A percentile compares a stretch with the other conserved stretches of the same genome.
These are phyloP conservation scores for Australoheros facetus DNA, from an alignment of 2,797 vertebrate species.

Conservation along the genomic window DNA sequence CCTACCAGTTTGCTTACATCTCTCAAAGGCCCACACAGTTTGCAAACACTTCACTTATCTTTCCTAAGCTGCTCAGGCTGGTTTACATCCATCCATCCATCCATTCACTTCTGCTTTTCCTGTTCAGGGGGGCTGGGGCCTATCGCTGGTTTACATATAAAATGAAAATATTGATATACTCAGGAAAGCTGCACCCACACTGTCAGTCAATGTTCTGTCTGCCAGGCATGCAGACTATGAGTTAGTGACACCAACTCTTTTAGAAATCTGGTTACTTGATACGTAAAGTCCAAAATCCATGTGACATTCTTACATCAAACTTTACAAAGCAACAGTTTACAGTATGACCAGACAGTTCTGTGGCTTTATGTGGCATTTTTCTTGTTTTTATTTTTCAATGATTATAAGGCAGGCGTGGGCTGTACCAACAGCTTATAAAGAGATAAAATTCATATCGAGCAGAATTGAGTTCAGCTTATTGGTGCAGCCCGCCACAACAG, in stretches of 20 bases:
- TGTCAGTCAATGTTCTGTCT: neutral
- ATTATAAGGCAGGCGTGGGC: neutral
- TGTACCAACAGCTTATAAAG: too few relatives aligned
- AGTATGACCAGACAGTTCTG: neutral
- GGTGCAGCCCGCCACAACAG: neutral
- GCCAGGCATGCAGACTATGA: neutral
- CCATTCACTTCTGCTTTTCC: too few relatives aligned
- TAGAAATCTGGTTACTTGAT: neutral
- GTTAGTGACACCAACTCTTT: neutral
- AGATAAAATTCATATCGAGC: too few relatives aligned
- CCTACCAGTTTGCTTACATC: conserved; percentile 13
- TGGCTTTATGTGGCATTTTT: neutral
- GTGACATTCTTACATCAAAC: neutral
- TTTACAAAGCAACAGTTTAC: neutral
- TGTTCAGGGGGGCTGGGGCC: too few relatives aligned
- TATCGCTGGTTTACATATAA: neutral
- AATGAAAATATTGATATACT: neutral
- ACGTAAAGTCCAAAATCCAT: neutral
- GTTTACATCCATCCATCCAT: neutral
- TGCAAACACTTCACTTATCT: neutral
- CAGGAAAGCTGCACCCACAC: neutral
- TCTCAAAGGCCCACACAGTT: neutral
- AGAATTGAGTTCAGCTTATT: neutral
- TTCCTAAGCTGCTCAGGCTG: conserved; percentile 1
- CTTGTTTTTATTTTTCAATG: neutral